Evolutionary conservation across 2,797 vertebrate species (phyloP), one percentile per base, ranked within the genome.

Genomic region (Falco biarmicus): DNA sequence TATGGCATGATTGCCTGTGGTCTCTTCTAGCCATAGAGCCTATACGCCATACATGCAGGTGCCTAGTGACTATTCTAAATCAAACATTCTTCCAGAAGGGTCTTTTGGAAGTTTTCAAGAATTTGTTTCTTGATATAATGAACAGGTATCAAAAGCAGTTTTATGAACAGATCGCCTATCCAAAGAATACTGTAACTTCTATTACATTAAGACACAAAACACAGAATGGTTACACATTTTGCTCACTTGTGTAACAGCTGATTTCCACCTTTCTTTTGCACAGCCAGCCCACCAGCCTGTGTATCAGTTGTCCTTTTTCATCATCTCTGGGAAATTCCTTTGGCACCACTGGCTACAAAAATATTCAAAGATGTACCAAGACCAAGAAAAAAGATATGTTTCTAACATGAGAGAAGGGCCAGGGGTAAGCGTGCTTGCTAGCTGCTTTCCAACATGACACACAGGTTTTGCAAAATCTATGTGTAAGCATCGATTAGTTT

Each of bases 41-140:
- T 31, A 21, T 10, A 39, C 15, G 57, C n/a, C 43, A 9, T 19
- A 31, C 8, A 3, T 1, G 3, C 3, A 24, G 0, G 1, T 81
- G 11, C 32, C 78, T 10, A 75, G 50, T 21, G 50, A 56, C 50
- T 43, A 11, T 25, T 74, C 21, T 25, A 78, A n/a, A n/a, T 29
- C 32, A 28, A 84, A 28, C 17, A 39, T 28, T 70, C 61, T 78
- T 78, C 51, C 39, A 37, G 32, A 64, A 43, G 17, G 8, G 20
- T 32, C 31, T 53, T 83, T 10, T 5, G 11, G 26, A 77, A 65
- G 24, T 79, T 70, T 56, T 71, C 63, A 90, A 83, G 11, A 90
- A 75, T 6, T 10, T 0, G 1, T 65, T 41, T 75, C 26, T 59
- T n/a, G 81, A 47, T 70, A 81, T 77, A 83, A 54, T 31, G 76